These are phyloP conservation scores for Scaptomyza pallida DNA, from an alignment of 1,140 invertebrate species.

Conservation along the genomic window DNA sequence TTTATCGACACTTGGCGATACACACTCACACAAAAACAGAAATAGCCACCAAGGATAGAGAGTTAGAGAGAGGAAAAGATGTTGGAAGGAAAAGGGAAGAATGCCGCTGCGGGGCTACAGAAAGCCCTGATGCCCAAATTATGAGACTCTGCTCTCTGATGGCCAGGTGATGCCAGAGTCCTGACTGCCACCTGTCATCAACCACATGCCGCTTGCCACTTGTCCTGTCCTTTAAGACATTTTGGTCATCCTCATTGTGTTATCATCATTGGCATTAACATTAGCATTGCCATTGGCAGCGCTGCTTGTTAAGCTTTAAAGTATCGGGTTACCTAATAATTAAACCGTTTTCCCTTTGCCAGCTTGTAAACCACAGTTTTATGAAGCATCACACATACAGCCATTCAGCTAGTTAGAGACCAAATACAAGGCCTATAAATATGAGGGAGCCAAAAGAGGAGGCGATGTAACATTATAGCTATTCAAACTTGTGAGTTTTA, in stretches of 20 bases:
- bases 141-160: conserved; percentile 32
- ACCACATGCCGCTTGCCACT: neutral
- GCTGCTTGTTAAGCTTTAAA: conserved; percentile 64
- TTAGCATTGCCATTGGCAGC: conserved; percentile 47
- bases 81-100: conserved; percentile 8
- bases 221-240: neutral
- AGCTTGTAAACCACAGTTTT: conserved; percentile 55
- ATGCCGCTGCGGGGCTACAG: too few relatives aligned
- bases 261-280: conserved; percentile 40
- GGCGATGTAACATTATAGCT: too few relatives aligned
- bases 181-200: neutral
- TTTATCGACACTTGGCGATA: conserved; percentile 51
- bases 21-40: conserved; percentile 4
- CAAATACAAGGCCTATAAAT: too few relatives aligned
- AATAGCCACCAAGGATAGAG: neutral
- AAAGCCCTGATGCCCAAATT: too few relatives aligned
- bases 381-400: neutral
- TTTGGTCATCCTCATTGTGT: neutral
- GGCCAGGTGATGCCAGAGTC: too few relatives aligned
- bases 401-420: too few relatives aligned
- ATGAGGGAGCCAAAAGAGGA: too few relatives aligned
- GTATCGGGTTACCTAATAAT: conserved; percentile 74
- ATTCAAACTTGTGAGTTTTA: too few relatives aligned
- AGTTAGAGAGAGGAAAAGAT: neutral
- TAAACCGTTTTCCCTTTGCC: conserved; percentile 64